Base-by-base conservation (phyloP, 2,113 vertebrate genomes). In the Leiothrix lutea region DNA sequence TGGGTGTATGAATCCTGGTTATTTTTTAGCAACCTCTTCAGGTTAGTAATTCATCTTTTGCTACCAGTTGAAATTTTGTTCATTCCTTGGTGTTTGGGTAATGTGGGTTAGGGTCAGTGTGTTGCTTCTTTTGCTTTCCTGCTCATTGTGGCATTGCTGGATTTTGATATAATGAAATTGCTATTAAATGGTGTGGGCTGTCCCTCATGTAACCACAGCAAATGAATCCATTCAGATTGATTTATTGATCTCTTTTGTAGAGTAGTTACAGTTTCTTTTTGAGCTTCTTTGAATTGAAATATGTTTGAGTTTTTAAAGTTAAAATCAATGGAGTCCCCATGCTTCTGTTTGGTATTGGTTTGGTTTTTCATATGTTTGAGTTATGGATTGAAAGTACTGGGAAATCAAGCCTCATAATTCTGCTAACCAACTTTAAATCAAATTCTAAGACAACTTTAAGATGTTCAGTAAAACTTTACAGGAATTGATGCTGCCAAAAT, bases 341-440 rank as follows among this genome's bases (percentile, higher is more conserved):
- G 56, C 9, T 78, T 81, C 47, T 71, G 11, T 60, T 61, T 24
- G 22, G 12, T 73, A 22, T 38, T 82, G 79, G 45, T 47, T 77
- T 90, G 21, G 0, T 13, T 64, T 85, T 86, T 66, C 5, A 3
- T 70, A n/a, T 24, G 23, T 61, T 91, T 73, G 35, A 60, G n/a
- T 75, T 80, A 50, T 12, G 6, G 33, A 20, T 31, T 53, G 22
- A 54, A 80, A 87, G 66, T 86, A n/a, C 12, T 21, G 17, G 35
- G 47, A 79, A 94, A 67, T 26, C 15, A 83, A 92, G 36, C 23
- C 40, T 75, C 9, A 2, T 69, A 40, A 51, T 93, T 87, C 65
- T 71, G 31, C 33, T 71, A 69, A 80, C 50, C 18, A 67, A 26
- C 25, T 80, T 6, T 84, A 94, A 88, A 92, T 80, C 42, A 90